Evolutionary conservation across 2,113 vertebrate genomes (phyloP), one percentile per base, ranked within the genome.

Genomic region (Excalfactoria chinensis): DNA sequence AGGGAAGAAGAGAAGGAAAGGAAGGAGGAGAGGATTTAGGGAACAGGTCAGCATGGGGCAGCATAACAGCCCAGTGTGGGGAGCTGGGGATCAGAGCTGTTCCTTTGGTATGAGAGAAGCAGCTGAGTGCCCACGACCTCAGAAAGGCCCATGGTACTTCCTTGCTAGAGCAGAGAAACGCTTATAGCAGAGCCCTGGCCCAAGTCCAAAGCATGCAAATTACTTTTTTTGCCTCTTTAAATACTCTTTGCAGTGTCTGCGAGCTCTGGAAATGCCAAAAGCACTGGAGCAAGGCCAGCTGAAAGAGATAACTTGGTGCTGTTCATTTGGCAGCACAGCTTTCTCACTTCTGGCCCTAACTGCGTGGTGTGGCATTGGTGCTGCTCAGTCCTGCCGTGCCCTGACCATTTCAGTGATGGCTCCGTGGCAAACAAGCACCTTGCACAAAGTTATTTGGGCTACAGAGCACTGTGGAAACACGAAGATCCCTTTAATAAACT

Each of bases 191-290:
- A 2, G 1, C 21, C 1, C 3, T 66, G 53, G 86, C 88, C 6
- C 1, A 18, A 60, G 73, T 92, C 92, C 92, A 95, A 72, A 69
- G 58, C 1, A 0, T 53, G 62, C 43, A 66, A 37, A 69, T 95
- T 75, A 75, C 58, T 86, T 81, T 78, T 81, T 90, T 84, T 74
- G 63, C 80, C 86, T 93, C 92, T 62, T 92, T 84, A 90, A 81
- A 90, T 90, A 75, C 75, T 84, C 81, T 86, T 84, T 40, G 34
- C 0, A 0, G 73, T 72, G 58, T 89, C 86, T 30, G 0, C 62
- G 41, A 90, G 86, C 80, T 75, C 67, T 32, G 55, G 55, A 86
- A 86, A 79, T 58, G 84, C 93, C 88, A 86, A 59, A 79, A 92
- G 86, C 25, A 0, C 81, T 88, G 90, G 90, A 96, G 74, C 80